Evolutionary conservation across 2,113 vertebrate genomes (phyloP).

Genomic region (Sceloporus tristichus): DNA sequence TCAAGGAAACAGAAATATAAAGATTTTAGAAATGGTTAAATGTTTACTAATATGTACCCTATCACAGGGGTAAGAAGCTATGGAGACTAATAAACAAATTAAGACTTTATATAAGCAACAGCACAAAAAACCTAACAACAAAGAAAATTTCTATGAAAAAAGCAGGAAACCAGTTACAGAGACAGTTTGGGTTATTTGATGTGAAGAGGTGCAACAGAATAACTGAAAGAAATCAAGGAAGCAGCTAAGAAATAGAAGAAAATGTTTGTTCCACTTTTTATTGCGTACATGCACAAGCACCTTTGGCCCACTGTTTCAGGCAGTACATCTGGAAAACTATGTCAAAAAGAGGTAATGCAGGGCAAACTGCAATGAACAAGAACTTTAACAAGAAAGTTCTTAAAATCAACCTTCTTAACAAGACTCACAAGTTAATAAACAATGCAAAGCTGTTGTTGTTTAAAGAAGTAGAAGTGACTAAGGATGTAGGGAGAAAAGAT

Average conservation of each 20-base stretch:
- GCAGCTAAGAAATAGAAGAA: background rate
- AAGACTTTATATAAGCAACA: background rate
- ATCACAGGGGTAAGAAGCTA: background rate
- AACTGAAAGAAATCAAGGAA: background rate
- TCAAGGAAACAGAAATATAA: background rate
- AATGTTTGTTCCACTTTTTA: background rate
- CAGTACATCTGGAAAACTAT: conserved; percentile 21
- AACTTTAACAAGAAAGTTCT: no score
- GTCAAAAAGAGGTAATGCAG: background rate
- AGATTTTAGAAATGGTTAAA: background rate
- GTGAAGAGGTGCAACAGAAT: background rate
- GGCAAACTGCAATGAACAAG: background rate
- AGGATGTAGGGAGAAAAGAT: background rate
- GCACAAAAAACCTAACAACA: background rate
- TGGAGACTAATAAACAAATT: background rate
- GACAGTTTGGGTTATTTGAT: background rate
- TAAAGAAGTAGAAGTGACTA: background rate
- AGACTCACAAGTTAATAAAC: background rate
- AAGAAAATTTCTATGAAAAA: background rate
- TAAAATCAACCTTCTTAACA: background rate
- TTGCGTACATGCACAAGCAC: background rate
- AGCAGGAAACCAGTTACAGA: background rate
- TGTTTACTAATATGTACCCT: background rate
- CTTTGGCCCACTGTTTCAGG: background rate
- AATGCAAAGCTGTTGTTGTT: background rate